phyloP scores from a whole-genome alignment of 2,797 vertebrate species.

The Eurystomus glaucurus region DNA sequence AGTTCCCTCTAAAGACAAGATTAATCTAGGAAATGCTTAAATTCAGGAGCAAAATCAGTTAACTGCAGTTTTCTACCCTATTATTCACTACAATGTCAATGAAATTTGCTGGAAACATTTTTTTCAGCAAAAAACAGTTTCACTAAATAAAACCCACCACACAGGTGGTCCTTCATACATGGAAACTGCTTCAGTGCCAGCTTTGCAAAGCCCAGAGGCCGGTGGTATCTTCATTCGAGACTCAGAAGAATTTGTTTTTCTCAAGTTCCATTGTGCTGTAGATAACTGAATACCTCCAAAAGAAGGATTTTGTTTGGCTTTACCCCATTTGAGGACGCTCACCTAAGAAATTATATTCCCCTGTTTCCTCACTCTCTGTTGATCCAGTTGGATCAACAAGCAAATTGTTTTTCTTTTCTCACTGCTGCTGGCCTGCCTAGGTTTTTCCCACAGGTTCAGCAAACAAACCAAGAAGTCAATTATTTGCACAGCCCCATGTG shows the following conservation, averaged over 20 bases:
- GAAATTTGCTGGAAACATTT: neutral
- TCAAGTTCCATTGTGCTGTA: neutral
- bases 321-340: neutral
- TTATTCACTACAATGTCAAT: neutral
- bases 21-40: neutral
- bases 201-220: neutral
- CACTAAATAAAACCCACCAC: neutral
- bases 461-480: neutral
- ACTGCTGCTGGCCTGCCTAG: neutral
- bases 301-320: neutral
- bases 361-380: neutral
- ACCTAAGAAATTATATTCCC: neutral
- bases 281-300: neutral
- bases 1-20: neutral
- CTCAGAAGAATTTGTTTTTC: neutral
- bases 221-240: neutral
- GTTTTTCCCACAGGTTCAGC: neutral
- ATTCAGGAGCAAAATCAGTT: conserved; percentile 13
- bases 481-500: neutral
- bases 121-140: neutral
- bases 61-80: neutral
- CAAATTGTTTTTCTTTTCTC: neutral
- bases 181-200: neutral
- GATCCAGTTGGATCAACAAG: neutral
- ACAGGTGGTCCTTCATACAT: neutral